Base-by-base conservation (phyloP, 2,113 vertebrate species). In the Microcebus jonahi region DNA sequence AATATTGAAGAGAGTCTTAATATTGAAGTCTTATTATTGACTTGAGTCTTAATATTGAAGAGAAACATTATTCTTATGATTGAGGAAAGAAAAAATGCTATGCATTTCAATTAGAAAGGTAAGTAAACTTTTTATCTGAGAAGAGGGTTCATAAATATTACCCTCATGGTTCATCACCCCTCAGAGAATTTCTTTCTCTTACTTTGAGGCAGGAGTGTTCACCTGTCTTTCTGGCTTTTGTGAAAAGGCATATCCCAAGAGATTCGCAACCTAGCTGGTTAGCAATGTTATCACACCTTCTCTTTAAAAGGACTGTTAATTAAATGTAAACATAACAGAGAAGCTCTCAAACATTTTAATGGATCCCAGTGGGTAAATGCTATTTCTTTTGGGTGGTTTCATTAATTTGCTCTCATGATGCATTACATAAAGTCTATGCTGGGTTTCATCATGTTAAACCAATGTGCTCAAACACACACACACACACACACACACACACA, bases 221-320 rank as follows among this genome's bases (percentile, higher is more conserved):
- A 2, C 93, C 14, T 1, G 0, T 63, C 42, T 82, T 36, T 76
- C 94, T 9, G 45, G 9, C 17, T 93, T 96, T 94, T 70, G 94
- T 77, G 39, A 53, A 86, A 95, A 93, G 73, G 42, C 7, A 29
- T 13, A 90, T 65, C 97, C 59, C 67, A 90, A 50, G 86, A 96
- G 93, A 67, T 25, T 95, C 83, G 84, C 8, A 70, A 87, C 29
- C n/a, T 84, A 67, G 63, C 39, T 94, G 67, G 86, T 34, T 96
- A 97, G 94, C 8, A 92, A 67, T 0, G 17, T 8, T 76, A 86
- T 93, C 75, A 97, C 15, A 83, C 21, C 57, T 95, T 85, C 86
- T 97, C 94, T 97, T 95, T 65, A 84, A 91, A 97, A 96, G 45
- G 15, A 67, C 83, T 95, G 95, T 88, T 95, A 92, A 91, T 90